Conservation (phyloP, 2,797 vertebrate genomes). For the Cuculus canorus region DNA sequence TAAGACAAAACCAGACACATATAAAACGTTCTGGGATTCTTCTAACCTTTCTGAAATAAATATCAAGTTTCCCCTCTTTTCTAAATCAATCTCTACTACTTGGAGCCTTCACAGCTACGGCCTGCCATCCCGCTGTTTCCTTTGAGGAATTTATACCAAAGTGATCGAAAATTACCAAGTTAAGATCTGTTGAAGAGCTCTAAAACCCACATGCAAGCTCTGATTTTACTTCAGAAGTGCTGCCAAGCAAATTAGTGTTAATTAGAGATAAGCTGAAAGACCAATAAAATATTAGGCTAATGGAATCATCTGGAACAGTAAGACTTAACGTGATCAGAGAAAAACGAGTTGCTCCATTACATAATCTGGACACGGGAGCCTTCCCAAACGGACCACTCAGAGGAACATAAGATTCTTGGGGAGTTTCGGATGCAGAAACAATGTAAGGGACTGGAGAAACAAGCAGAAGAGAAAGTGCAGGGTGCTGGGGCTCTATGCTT, state of each 20-base stretch:
- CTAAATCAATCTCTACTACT: background rate
- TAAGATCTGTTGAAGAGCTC: conserved; percentile 2
- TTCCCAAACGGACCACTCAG: background rate
- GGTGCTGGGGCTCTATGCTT: background rate
- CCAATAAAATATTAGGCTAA: conserved; percentile 36
- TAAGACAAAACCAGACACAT: background rate
- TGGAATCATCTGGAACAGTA: background rate
- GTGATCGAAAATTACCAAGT: conserved; percentile 10
- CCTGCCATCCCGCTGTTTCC: background rate
- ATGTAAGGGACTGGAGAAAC: background rate
- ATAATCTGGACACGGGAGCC: background rate
- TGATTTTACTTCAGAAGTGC: conserved; percentile 36
- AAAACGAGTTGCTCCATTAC: background rate
- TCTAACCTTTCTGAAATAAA: background rate
- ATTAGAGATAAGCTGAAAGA: conserved; percentile 43
- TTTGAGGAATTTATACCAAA: conserved; percentile 14
- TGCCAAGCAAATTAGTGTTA: conserved; percentile 54
- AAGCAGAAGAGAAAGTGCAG: background rate
- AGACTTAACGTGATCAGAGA: background rate
- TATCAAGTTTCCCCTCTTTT: background rate
- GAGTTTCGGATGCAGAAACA: background rate
- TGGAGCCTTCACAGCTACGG: background rate
- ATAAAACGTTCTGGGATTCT: background rate
- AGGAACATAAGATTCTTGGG: background rate
- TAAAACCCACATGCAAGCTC: conserved; percentile 9